phyloP scores from a whole-genome alignment of 2,888 invertebrate species.

The Branchipolynoe longqiensis region DNA sequence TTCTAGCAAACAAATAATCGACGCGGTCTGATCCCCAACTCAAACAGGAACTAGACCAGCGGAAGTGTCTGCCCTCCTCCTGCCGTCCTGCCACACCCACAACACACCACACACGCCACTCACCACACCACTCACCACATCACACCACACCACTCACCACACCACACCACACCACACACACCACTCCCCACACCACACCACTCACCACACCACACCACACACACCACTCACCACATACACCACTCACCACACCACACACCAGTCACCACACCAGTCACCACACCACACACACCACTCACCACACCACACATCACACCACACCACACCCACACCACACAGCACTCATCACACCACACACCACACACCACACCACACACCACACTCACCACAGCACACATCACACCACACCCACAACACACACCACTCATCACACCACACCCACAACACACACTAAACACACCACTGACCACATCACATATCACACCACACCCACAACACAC shows the following conservation, averaged over 20 bases:
- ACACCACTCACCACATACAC: not conserved
- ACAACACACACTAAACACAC: not conserved
- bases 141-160: not conserved
- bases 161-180: not conserved
- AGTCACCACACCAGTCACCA: not conserved
- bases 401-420: not conserved
- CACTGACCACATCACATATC: not conserved
- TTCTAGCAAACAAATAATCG: conserved; percentile 19
- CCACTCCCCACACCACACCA: not conserved
- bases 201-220: conserved; percentile 3
- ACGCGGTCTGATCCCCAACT: conserved; percentile 40
- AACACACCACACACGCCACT: not conserved
- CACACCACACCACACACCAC: no score
- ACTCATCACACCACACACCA: no score
- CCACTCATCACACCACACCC: no score
- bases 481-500: not conserved
- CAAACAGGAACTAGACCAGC: conserved; percentile 45
- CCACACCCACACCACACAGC: no score
- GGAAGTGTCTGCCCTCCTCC: not conserved
- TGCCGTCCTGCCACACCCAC: no score
- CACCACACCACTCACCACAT: not conserved
- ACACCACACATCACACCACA: no score
- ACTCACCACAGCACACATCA: no score
- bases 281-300: no score
- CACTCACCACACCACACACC: not conserved